phyloP scores from a whole-genome alignment of 2,797 vertebrate species.

The Mycteria americana region DNA sequence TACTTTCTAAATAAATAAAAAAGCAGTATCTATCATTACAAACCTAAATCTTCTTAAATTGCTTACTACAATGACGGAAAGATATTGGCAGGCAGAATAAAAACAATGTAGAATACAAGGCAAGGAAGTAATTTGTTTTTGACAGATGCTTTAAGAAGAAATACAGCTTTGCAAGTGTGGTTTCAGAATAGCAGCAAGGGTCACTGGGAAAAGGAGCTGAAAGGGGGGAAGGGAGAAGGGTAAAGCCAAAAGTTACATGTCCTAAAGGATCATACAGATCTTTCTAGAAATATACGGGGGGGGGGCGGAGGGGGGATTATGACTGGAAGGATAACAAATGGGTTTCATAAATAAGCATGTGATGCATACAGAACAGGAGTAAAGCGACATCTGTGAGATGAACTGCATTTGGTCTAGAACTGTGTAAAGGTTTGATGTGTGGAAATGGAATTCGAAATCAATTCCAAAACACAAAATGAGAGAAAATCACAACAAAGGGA shows the following conservation, averaged over 20 bases:
- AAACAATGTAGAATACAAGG: background rate
- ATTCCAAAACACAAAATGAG: background rate
- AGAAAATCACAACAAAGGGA: background rate
- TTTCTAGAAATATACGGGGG: background rate
- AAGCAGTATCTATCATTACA: background rate
- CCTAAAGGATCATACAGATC: background rate
- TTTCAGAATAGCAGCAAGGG: background rate
- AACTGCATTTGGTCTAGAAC: background rate
- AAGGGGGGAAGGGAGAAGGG: background rate
- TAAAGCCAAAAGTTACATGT: background rate
- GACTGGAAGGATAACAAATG: background rate
- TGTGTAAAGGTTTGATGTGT: background rate
- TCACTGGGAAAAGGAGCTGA: background rate
- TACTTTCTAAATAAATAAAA: background rate
- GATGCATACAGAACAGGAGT: background rate
- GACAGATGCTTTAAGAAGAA: background rate
- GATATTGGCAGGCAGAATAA: background rate
- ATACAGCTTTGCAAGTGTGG: background rate
- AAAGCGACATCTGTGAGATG: background rate
- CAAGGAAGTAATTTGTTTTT: background rate
- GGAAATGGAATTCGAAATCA: background rate
- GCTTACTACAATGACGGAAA: background rate
- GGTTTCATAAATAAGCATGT: background rate
- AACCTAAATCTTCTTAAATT: background rate
- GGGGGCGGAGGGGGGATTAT: background rate